These are phyloP conservation scores for Nansenia antarctica DNA, from an alignment of 2,113 vertebrate species.

Conservation along the genomic window DNA sequence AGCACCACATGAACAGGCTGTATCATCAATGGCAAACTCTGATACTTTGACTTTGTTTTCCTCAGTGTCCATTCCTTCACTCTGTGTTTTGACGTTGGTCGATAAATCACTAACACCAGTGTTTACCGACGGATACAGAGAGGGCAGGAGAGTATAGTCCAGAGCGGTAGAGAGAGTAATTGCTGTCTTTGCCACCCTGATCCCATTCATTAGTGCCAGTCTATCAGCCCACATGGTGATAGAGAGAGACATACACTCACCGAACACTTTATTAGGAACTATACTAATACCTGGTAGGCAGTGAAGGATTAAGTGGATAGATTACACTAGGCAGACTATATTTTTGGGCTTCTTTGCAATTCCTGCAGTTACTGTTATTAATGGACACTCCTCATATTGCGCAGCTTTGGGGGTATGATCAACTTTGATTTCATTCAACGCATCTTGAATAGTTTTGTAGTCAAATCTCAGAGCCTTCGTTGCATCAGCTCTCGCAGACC, in stretches of 20 bases:
- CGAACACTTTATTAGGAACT: no score
- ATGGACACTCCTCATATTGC: no score
- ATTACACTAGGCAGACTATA: no score
- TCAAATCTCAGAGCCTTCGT: no score
- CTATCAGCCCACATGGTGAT: neutral
- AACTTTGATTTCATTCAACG: no score
- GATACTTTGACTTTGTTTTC: conserved; percentile 23
- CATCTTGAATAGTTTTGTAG: no score
- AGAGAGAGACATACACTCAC: no score
- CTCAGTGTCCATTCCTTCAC: conserved; percentile 1
- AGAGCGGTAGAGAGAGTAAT: neutral
- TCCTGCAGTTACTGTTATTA: no score
- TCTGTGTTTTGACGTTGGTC: conserved; percentile 40
- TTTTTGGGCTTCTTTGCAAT: no score
- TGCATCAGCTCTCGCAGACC: no score
- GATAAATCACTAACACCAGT: conserved; percentile 24
- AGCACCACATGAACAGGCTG: conserved; percentile 30
- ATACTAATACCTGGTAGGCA: no score
- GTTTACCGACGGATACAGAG: conserved; percentile 20
- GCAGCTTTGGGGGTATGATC: no score
- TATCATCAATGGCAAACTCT: conserved; percentile 39
- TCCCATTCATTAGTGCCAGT: neutral
- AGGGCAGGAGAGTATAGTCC: neutral
- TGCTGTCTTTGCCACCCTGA: conserved; percentile 16
- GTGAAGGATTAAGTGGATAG: conserved; percentile 36